Evolutionary conservation across 2,113 vertebrate genomes (phyloP), one percentile per base, ranked within the genome.

Genomic region (Corythornis cristatus): DNA sequence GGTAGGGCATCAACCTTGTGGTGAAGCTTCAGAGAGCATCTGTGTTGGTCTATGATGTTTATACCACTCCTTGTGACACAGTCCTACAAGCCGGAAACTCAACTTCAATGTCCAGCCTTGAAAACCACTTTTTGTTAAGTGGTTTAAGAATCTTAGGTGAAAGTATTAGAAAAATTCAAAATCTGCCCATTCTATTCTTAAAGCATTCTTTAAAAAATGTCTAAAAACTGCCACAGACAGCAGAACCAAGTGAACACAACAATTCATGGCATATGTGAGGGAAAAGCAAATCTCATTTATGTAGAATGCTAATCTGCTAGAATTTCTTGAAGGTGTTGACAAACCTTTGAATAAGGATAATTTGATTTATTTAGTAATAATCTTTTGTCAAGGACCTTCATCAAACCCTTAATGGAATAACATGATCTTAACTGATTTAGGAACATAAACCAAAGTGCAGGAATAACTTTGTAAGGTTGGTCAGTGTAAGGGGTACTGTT

Each of bases 1-100:
- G 7, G 9, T 16, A 42, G 54, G 12, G 29, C 29, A 75, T 46
- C 42, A 85, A 79, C 37, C 33, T 22, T 35, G 42, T 0, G 0
- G 29, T 3, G 1, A 28, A 20, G 48, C 46, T 72, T 40, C 0
- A 0, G 65, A 51, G 11, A 67, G 42, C 26, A 43, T 25, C n/a
- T n/a, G 7, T 51, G 23, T 51, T 51, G 8, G 12, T 80, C 35
- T 29, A 4, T 0, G 0, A 46, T 6, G 15, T 37, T 62, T 42
- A 62, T 26, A 46, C 9, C 2, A 4, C 8, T 76, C n/a, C n/a
- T 10, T 50, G 33, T 28, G 20, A 70, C 0, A 0, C 29, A 71
- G 3, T 9, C 43, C 29, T 11, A n/a, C n/a, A 57, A 45, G 26
- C 21, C 51, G 61, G 13, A 88, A 48, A 46, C n/a, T 91, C 19